A percentile compares a stretch with the other conserved stretches of the same genome.
These are phyloP conservation scores for Actenoides hombroni DNA, from an alignment of 2,113 vertebrate species.

Conservation along the genomic window DNA sequence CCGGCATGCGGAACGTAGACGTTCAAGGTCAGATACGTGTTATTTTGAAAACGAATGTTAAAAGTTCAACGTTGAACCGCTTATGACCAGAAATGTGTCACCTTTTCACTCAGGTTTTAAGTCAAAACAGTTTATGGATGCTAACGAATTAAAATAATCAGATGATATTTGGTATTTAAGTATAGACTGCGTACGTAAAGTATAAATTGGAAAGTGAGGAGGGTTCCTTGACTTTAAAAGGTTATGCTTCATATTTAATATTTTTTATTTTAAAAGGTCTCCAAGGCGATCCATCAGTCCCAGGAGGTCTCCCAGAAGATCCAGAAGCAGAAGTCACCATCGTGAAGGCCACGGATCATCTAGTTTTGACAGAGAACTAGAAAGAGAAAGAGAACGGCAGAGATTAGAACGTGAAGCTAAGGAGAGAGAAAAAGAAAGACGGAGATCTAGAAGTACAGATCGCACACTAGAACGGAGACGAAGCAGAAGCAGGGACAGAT, in stretches of 20 bases:
- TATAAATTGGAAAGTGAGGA: background rate
- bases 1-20: slow-evolving; percentile 83
- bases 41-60: background rate
- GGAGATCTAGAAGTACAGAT: slow-evolving; percentile 82
- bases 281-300: slow-evolving; percentile 90
- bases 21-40: slow-evolving; percentile 80
- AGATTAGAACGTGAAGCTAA: slow-evolving; percentile 89
- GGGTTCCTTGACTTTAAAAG: background rate
- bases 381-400: slow-evolving; percentile 93
- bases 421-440: slow-evolving; percentile 81
- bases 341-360: slow-evolving; percentile 86
- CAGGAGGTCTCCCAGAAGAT: slow-evolving; percentile 89
- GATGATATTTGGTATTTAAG: background rate
- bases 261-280: slow-evolving; percentile 76
- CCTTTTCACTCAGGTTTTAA: background rate
- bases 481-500: slow-evolving; percentile 82
- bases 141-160: background rate
- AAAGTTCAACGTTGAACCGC: background rate
- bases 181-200: background rate
- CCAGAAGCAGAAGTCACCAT: slow-evolving; percentile 93
- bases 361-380: slow-evolving; percentile 93
- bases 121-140: background rate
- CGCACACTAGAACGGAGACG: slow-evolving; percentile 75
- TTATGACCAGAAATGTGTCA: rapidly evolving
- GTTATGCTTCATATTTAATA: background rate